Evolutionary conservation across 2,888 invertebrate genomes (phyloP).

Genomic region (Tenthredo distinguenda): DNA sequence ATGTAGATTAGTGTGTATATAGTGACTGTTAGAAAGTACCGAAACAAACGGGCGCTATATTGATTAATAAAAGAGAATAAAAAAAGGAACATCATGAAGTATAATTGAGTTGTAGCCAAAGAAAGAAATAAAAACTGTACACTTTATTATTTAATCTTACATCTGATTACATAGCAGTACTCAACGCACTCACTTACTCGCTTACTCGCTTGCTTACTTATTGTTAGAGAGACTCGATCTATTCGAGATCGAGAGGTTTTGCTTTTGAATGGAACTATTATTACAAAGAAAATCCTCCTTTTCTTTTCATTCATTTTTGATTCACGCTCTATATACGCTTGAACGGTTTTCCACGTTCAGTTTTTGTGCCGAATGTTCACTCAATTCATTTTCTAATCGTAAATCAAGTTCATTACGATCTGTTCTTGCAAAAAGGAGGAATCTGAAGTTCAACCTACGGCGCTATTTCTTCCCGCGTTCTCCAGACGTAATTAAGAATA

Average conservation of each 20-base stretch:
- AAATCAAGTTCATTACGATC: neutral
- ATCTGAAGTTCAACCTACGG: neutral
- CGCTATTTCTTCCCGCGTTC: neutral
- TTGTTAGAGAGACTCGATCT: neutral
- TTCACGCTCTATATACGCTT: no score
- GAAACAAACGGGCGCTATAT: neutral
- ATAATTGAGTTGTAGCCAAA: slow-evolving; percentile 4
- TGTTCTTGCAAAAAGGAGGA: neutral
- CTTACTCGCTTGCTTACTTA: no score
- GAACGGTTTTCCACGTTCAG: neutral
- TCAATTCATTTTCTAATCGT: neutral
- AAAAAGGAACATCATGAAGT: neutral
- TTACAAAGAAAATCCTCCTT: neutral
- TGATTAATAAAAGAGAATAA: neutral
- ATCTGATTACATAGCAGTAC: neutral
- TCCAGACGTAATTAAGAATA: neutral
- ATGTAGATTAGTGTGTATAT: neutral
- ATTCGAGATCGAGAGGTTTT: neutral
- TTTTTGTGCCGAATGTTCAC: neutral
- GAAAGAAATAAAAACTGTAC: neutral
- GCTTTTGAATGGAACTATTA: neutral
- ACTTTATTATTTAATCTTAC: neutral
- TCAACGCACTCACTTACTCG: neutral
- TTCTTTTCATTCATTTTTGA: no score
- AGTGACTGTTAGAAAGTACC: slow-evolving; percentile 16